Base-by-base conservation (phyloP, 2,888 invertebrate genomes). In the Drosophila buzzatii region DNA sequence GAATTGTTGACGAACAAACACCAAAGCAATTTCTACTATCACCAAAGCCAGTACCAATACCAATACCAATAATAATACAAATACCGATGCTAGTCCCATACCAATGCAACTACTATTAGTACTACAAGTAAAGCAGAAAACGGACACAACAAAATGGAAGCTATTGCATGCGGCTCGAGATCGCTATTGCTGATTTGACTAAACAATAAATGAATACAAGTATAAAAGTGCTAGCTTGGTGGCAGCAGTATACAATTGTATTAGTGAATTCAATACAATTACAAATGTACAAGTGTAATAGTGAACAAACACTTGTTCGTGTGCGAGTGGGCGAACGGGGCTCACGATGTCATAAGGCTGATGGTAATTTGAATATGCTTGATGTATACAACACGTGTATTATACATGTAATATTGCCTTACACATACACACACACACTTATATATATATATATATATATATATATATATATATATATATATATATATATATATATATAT, bases 291-390 rank as follows among this genome's bases (percentile, higher is more conserved):
- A 59, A 12, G 16, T 27, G 37, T 44, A 18, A 33, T 47, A 27
- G 23, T 51, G n/a, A 31, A 14, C 12, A n/a, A 37, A 14, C 16
- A n/a, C 1, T 37, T 39, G 5, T 39, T 20, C 3, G 12, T 55
- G 27, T 49, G 47, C 18, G 56, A 39, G 33, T 60, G 14, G 37
- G 37, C 0, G 37, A 37, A 10, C 37, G 37, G 14, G 35, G 47
- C 7, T 59, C 45, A 31, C 49, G 31, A 12, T 33, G 49, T 9
- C n/a, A 53, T 35, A 64, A 52, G 58, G 60, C 66, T 39, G 49
- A 62, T 81, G 81, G 79, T 70, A 85, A 89, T 85, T 85, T 85
- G 85, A 89, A 85, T 87, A 89, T 89, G 68, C 67, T 76, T 81
- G 79, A 79, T 82, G 79, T 83, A 69, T 78, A 70, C 82, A 62